Evolutionary conservation across 2,888 invertebrate genomes (phyloP), one percentile per base, ranked within the genome.

Genomic region (Alloplasta piceator): DNA sequence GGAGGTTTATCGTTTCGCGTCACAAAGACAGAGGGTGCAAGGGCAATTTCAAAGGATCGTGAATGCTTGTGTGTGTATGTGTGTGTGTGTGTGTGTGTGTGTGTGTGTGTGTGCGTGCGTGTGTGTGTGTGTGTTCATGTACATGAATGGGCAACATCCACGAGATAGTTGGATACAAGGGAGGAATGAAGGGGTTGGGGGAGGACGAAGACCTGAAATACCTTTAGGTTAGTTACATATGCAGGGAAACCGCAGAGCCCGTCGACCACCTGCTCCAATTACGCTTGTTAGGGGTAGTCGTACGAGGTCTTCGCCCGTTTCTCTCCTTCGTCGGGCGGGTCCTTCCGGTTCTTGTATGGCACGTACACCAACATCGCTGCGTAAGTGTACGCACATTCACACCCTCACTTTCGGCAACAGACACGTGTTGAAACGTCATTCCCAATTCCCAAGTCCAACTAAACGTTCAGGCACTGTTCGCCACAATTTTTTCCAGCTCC

Each of bases 191-290:
- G 56, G 70, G 61, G 67, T 78, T 64, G 68, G 3, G 26, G 26
- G 26, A 26, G 26, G 26, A 26, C 26, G 26, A 66, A 41, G 68
- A 75, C 76, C 63, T 80, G 82, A 84, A 86, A 89, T 87, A 87
- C 85, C 88, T 86, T 85, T 79, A 85, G 86, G 82, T 85, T 86
- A 87, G 88, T 89, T 88, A 89, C 84, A 84, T 87, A 87, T 87
- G 86, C 88, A 83, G 78, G 79, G 85, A 86, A 87, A 90, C 90
- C 90, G 83, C 90, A 87, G 83, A 85, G 82, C 82, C 84, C 86
- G 86, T 86, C 85, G 87, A 86, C 89, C 89, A 90, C 87, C 90
- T 90, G 89, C 90, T 90, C 89, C 89, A 90, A 91, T 91, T 90
- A 90, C 86, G 87, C 85, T 90, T 87, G 88, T 89, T 89, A 89